These are phyloP conservation scores for Scomber colias DNA, from an alignment of 2,113 vertebrate genomes.

Conservation along the genomic window DNA sequence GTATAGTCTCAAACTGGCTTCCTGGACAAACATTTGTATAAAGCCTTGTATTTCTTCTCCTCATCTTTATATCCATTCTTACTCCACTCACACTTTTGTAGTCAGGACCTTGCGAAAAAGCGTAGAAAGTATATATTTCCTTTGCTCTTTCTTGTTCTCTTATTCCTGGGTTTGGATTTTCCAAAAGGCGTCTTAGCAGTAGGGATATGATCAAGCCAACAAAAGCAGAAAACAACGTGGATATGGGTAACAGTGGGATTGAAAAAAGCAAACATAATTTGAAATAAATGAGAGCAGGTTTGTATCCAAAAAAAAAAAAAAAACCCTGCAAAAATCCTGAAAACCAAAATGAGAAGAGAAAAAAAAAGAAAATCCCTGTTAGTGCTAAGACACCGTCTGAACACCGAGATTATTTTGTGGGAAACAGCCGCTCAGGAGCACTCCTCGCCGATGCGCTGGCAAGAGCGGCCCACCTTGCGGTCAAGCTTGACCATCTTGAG, in stretches of 20 bases:
- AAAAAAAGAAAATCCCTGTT: slow-evolving; percentile 62
- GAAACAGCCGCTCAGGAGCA: slow-evolving; percentile 87
- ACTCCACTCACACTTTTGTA: slow-evolving; percentile 46
- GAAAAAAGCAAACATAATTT: slow-evolving; percentile 39
- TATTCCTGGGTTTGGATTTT: slow-evolving; percentile 55
- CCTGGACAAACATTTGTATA: slow-evolving; percentile 59
- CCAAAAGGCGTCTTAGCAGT: slow-evolving; percentile 75
- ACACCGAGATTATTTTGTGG: slow-evolving; percentile 26
- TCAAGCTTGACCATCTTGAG: slow-evolving; percentile 99
- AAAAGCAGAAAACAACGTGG: slow-evolving; percentile 35
- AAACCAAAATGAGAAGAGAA: slow-evolving; percentile 36
- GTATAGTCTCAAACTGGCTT: slow-evolving; percentile 64
- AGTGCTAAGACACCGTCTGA: slow-evolving; percentile 58
- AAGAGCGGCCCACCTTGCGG: slow-evolving; percentile 98
- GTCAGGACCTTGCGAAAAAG: slow-evolving; percentile 52
- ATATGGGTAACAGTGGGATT: slow-evolving; percentile 30
- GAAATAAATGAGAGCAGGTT: slow-evolving; percentile 40
- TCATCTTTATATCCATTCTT: slow-evolving; percentile 40
- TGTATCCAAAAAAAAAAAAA: slow-evolving; percentile 42
- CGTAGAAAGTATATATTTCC: slow-evolving; percentile 54
- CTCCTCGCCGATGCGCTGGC: slow-evolving; percentile 98
- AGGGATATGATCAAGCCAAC: slow-evolving; percentile 70
- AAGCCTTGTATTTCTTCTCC: slow-evolving; percentile 52
- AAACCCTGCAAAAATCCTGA: slow-evolving; percentile 40
- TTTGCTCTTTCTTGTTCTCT: slow-evolving; percentile 61